These are phyloP conservation scores for Loripinus fragilis DNA, from an alignment of 2,888 invertebrate species.

Conservation along the genomic window DNA sequence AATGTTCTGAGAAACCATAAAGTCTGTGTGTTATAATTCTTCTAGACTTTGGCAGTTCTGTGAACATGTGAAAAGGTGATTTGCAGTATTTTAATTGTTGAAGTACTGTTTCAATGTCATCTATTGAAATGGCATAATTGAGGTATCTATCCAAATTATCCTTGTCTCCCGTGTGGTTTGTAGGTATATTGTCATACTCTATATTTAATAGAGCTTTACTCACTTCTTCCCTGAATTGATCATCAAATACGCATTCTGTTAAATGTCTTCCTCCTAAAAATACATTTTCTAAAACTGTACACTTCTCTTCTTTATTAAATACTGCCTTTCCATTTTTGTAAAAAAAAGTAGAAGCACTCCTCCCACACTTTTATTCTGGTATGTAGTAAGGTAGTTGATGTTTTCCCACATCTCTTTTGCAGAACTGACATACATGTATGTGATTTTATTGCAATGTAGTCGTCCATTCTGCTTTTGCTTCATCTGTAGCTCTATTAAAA, in stretches of 20 bases:
- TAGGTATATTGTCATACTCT: too few relatives aligned
- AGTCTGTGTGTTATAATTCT: too few relatives aligned
- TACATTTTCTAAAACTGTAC: too few relatives aligned
- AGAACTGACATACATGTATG: not conserved
- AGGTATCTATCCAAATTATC: not conserved
- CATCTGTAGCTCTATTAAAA: not conserved
- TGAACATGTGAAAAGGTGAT: not conserved
- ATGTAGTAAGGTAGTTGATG: too few relatives aligned
- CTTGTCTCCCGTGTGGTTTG: not conserved
- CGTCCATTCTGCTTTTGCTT: constrained; percentile 17
- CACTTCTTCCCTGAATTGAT: not conserved
- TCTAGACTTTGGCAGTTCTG: too few relatives aligned
- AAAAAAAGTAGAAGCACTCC: constrained; percentile 23
- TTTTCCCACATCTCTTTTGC: not conserved
- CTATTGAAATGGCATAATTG: not conserved
- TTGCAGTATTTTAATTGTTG: constrained; percentile 8
- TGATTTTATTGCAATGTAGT: not conserved
- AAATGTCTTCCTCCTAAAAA: not conserved
- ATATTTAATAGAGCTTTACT: not conserved
- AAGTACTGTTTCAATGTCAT: not conserved
- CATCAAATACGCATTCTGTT: not conserved
- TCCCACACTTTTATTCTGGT: not conserved
- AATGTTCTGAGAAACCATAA: too few relatives aligned
- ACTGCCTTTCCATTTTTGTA: too few relatives aligned
- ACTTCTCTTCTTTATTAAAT: too few relatives aligned